A percentile compares a stretch with the other conserved stretches of the same genome.
Evolutionary conservation across 2,888 invertebrate species (phyloP).

Genomic region (Lasioglossum morio): DNA sequence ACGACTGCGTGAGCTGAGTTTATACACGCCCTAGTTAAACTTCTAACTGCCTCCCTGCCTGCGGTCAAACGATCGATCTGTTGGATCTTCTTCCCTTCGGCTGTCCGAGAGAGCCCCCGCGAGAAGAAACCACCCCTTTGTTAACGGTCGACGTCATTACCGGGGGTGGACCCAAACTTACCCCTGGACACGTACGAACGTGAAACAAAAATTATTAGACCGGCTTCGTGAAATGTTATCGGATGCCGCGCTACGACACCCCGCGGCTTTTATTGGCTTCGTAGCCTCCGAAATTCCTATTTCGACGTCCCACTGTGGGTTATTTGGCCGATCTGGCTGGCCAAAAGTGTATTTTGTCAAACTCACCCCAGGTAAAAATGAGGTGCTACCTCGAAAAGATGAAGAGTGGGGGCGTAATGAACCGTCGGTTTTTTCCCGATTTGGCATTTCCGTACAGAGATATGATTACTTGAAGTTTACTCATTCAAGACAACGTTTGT

Average conservation of each 20-base stretch:
- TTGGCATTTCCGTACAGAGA: too few relatives aligned
- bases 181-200: constrained; percentile 36
- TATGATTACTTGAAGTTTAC: too few relatives aligned
- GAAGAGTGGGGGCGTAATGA: too few relatives aligned
- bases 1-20: constrained; percentile 81
- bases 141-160: constrained; percentile 65
- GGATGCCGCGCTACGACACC: background rate
- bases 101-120: constrained; percentile 29
- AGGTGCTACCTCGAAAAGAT: too few relatives aligned
- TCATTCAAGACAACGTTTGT: too few relatives aligned
- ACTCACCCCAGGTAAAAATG: too few relatives aligned
- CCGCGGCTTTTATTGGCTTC: constrained; percentile 27
- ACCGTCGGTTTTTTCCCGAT: too few relatives aligned
- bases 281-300: background rate
- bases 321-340: too few relatives aligned
- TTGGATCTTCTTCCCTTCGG: constrained; percentile 67
- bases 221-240: constrained; percentile 36
- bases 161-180: constrained; percentile 30
- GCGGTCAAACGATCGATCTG: constrained; percentile 77
- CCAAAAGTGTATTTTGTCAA: too few relatives aligned
- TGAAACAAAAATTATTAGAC: constrained; percentile 58
- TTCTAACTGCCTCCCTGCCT: constrained; percentile 73
- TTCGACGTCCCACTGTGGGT: too few relatives aligned
- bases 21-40: constrained; percentile 80
- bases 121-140: constrained; percentile 66